Base-by-base conservation (phyloP, 2,113 vertebrate species). In the Mus musculus region DNA sequence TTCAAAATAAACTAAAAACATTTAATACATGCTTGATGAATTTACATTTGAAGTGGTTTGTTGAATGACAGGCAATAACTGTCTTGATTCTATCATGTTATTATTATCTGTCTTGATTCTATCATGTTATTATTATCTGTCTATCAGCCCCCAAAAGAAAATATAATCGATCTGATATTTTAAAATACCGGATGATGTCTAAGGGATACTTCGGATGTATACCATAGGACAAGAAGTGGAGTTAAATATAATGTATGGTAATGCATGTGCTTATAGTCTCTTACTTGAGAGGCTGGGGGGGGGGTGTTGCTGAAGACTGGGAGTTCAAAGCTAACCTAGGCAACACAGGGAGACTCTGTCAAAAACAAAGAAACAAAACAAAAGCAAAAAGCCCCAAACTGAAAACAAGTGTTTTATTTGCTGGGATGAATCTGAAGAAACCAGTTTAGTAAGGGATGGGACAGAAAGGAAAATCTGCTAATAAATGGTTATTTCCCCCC, bases 41-140 rank as follows among this genome's bases (percentile, higher is more conserved):
- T 42, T 36, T 22, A 86, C 22, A 75, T 92, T 92, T 81, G 80
- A 91, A 94, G 22, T 89, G 89, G 91, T 76, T 81, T 95, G 90
- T 89, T 95, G 14, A 89, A 73, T 71, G 52, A 56, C n/a, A 69
- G 63, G 42, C 75, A 89, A 28, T 75, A 63, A 42, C 28, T 97
- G 19, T 71, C 73, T 86, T 39, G 49, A 91, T 81, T 78, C 73
- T 61, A 61, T 59, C 56, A 59, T 16, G 16, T 56, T 42, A 42
- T 42, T 42, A 42, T 42, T 42, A 17, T 59, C 28, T 97, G 19
- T 71, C 73, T 86, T 39, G 49, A 91, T 81, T 78, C 67, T 61
- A 61, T 59, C 59, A 59, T 19, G 17, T 59, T 89, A 42, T 84
- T 88, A 90, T 65, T 26, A 8, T 65, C 59, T 88, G 49, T 67